Base-by-base conservation (phyloP, 2,888 invertebrate species). In the Germaria angustata region DNA sequence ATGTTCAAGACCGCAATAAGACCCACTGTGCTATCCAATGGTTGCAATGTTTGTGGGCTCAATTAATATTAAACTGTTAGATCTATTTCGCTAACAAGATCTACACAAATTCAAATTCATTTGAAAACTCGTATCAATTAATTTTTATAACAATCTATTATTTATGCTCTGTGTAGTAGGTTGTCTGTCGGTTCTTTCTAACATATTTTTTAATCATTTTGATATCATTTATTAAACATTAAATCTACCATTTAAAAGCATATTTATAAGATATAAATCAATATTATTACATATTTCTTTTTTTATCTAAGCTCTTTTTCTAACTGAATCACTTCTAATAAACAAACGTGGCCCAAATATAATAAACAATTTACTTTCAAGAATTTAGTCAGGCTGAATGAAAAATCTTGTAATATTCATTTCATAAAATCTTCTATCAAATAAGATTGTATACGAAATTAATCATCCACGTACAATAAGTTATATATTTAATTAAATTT, bases 401-500 rank as follows among this genome's bases (percentile, higher is more conserved):
- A 1, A 46, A 34, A 44, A 34, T 32, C 34, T 9, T 46, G 28
- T 63, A 32, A 46, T 20, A 22, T 34, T 49, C 8, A 20, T 20
- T 53, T 9, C 15, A 24, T 15, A 53, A 17, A 53, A 68, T 13
- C 39, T 39, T 39, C 44, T 55, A 55, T 57, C 69, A 51, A 51
- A 49, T 36, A 6, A 15, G 1, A 13, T 7, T 51, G 22, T 51
- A 53, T 15, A 15, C 6, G 28, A 28, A 5, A 28, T 28, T 28
- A 28, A 28, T 5, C 28, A 28, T 28, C 4, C 28, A 5, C 28
- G 2, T 41, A 24, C 32, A n/a, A n/a, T n/a, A n/a, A n/a, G 36
- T 39, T 51, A 46, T 15, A 15, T 44, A 46, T 57, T 11, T 22
- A 41, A 73, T 28, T 49, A 39, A 5, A 59, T 63, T 51, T 73